Evolutionary conservation across 2,113 vertebrate species (phyloP), one percentile per base, ranked within the genome.

Genomic region (Perca schrenkii): DNA sequence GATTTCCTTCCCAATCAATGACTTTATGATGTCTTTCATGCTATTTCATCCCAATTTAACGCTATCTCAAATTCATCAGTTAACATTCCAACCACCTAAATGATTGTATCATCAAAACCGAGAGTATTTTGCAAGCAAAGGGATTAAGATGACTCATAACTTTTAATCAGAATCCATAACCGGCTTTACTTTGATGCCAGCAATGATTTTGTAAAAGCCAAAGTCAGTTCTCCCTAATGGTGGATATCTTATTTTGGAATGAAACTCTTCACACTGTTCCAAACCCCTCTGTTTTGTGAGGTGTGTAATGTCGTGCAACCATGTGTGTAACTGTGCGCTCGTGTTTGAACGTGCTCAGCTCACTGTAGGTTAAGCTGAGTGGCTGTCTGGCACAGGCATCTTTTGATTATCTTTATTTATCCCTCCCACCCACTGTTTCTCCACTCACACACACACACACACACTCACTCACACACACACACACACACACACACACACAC

Each of bases 361-460:
- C 61, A 79, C 22, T 74, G 73, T 69, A 71, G 84, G 88, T 90
- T 88, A 85, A 92, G 80, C 88, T 92, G 92, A 94, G 89, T 88
- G 89, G 88, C 84, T 86, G 74, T 89, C 84, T 92, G 85, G 85
- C 84, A 90, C 69, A 83, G 62, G 43, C 86, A 56, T 85, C 81
- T 88, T 88, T 84, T 90, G 89, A 94, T 93, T 90, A 85, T 88
- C 87, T 88, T 90, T 88, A 91, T 92, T 91, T 90, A 86, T 89
- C 73, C 74, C 77, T 77, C 77, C 64, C 75, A 82, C 79, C 56
- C 65, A 73, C 78, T 61, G 76, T 77, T 84, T 36, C 56, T 50
- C 49, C 53, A 25, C 62, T 31, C 46, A 22, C 72, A 15, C 72
- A 52, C 70, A 58, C 43, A 57, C 79, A 69, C 46, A 47, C 64